These are phyloP conservation scores for Trachelus tabidus DNA, from an alignment of 2,888 invertebrate species.

Conservation along the genomic window DNA sequence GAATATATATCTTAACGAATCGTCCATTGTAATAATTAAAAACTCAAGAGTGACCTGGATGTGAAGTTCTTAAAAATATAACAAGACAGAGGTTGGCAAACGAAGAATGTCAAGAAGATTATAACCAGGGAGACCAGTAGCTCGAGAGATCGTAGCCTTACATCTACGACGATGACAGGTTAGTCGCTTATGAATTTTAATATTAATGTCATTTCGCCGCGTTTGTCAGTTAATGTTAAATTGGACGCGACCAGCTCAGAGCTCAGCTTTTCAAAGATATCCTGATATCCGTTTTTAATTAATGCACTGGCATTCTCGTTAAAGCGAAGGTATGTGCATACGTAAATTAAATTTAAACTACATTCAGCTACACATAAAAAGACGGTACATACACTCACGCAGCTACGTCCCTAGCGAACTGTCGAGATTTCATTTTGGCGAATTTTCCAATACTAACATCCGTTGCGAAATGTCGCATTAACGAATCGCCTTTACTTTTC, in stretches of 20 bases:
- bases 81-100: not conserved
- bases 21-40: not conserved
- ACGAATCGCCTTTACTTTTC: no score
- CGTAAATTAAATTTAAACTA: not conserved
- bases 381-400: no score
- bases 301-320: not conserved
- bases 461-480: no score
- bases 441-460: not conserved
- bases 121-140: not conserved
- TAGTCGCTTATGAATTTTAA: conserved; percentile 25
- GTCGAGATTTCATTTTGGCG: not conserved
- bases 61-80: not conserved
- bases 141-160: not conserved
- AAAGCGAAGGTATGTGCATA: not conserved
- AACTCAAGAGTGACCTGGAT: not conserved
- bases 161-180: not conserved
- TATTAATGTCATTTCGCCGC: conserved; percentile 22
- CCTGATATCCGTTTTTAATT: conserved; percentile 12
- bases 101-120: not conserved
- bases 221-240: conserved; percentile 32
- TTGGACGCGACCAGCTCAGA: conserved; percentile 25
- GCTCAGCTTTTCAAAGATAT: conserved; percentile 14
- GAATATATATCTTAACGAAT: not conserved
- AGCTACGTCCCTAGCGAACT: not conserved
- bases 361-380: not conserved